Conservation (phyloP, 1,140 invertebrate species). For the Formica selysi region DNA sequence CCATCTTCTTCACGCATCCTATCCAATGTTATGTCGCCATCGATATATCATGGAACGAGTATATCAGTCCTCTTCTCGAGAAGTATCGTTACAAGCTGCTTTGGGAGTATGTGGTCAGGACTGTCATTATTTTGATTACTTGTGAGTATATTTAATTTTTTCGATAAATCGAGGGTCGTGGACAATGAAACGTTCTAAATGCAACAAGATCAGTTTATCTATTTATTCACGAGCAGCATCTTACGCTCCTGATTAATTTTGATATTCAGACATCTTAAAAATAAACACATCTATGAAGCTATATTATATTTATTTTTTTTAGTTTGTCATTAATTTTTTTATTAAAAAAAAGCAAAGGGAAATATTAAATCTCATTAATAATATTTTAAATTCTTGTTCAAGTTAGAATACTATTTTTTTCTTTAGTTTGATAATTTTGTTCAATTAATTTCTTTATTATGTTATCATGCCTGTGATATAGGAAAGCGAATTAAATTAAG, state of each 20-base stretch:
- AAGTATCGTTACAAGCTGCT: slow-evolving; percentile 83
- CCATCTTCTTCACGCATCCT: slow-evolving; percentile 94
- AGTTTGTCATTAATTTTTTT: too few relatives aligned
- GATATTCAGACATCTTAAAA: not conserved
- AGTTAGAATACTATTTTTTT: not conserved
- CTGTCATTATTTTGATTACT: slow-evolving; percentile 90
- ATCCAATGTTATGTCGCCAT: slow-evolving; percentile 96
- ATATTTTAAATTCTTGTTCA: not conserved
- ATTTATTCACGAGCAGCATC: not conserved
- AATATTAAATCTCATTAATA: slow-evolving; percentile 3
- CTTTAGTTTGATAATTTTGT: not conserved
- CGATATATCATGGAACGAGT: slow-evolving; percentile 94
- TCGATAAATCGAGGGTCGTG: not conserved
- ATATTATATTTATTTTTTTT: not conserved
- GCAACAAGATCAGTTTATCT: not conserved
- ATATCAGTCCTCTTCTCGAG: slow-evolving; percentile 84
- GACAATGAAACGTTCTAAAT: not conserved
- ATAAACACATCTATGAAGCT: not conserved
- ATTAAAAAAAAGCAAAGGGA: not conserved
- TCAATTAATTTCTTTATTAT: not conserved
- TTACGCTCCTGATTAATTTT: not conserved
- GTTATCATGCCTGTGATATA: not conserved
- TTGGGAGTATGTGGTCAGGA: slow-evolving; percentile 91
- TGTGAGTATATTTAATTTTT: slow-evolving; percentile 88
- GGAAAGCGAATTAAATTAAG: not conserved